Base-by-base conservation (phyloP, 2,888 invertebrate genomes). In the Trissolcus brochymenae region DNA sequence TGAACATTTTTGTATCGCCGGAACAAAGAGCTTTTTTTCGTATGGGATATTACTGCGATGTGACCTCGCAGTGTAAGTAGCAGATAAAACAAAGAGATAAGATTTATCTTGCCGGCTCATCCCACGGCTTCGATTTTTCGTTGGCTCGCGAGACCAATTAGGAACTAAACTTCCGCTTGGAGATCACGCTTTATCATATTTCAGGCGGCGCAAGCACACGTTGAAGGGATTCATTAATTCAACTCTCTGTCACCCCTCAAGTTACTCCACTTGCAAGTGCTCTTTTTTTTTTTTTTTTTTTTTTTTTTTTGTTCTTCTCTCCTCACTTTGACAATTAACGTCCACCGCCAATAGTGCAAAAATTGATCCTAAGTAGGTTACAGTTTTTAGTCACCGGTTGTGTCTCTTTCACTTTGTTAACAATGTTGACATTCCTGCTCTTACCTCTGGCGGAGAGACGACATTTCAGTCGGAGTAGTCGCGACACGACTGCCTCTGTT, bases 161-260 rank as follows among this genome's bases (percentile, higher is more conserved):
- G 74, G 65, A 74, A 68, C 66, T 71, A 74, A 71, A 74, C 78
- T 78, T 78, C 78, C 78, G 78, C 68, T 70, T 59, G 53, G 73
- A 78, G 78, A 71, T 78, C 78, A 70, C 70, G 74, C 73, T 78
- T 78, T 78, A 78, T 78, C 78, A 78, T 78, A 78, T 78, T 78
- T 74, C 78, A 78, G 51, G 59, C 17, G 40, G 29, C 35, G 50
- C 61, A 40, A 57, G 64, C 76, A 57, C 62, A 61, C 50, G 54
- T 67, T 65, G 41, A 41, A 11, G 53, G 29, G 43, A 57, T 62
- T 72, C 77, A 60, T 72, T 72, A 72, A 77, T 77, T 65, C 77
- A 68, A 64, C 64, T 59, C 35, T 35, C 65, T 65, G 72, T 73
- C 73, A 70, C 73, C 68, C 68, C 64, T 68, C 54, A 6, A 21